Base-by-base conservation (phyloP, 30 jellyfish, hydroid and myxozoan species). In the Chrysaora quinquecirrha region DNA sequence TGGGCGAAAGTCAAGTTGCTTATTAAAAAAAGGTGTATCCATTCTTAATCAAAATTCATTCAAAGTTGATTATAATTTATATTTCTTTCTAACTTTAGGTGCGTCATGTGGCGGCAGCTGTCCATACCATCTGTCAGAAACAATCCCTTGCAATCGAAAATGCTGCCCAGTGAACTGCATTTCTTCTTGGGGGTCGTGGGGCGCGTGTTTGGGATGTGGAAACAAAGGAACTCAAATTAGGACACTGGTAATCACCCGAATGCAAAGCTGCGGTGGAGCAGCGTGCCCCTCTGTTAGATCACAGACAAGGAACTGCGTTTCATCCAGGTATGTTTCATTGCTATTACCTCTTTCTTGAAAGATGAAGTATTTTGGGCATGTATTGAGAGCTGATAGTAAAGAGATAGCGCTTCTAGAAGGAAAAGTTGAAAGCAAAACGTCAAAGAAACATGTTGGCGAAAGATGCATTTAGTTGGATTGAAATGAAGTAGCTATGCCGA, bases 161-260 rank as follows among this genome's bases (percentile, higher is more conserved):
- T 89, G 97, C 69, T 89, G 97, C 43, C 97, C 97, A 30, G 65
- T 68, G 24, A 30, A 20, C 30, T 89, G 97, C 67, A 30, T 78
- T 1, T 82, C 83, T 16, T 67, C 80, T 23, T 89, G 87, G 95
- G 66, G 92, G 4, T 3, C 89, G 3, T 89, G 97, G 97, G 85
- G 95, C 20, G 20, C 83, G 11, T 89, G 97, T 73, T 75, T 21
- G 25, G 97, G 97, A 31, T 89, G 97, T 77, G 97, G 97, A 9
- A 78, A 69, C 27, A 72, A 74, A n/a, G 97, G 95, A 28, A 50
- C 79, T 29, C 94, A 82, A 82, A 35, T 62, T 1, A 64, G 97
- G 38, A n/a, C 79, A 30, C 69, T 89, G 66, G 48, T 56, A 20
- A 82, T 89, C 73, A 64, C 62, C n/a, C 84, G 90, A 14, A 47